Conservation (phyloP, 1,140 invertebrate species). For the Paracyclopina nana region DNA sequence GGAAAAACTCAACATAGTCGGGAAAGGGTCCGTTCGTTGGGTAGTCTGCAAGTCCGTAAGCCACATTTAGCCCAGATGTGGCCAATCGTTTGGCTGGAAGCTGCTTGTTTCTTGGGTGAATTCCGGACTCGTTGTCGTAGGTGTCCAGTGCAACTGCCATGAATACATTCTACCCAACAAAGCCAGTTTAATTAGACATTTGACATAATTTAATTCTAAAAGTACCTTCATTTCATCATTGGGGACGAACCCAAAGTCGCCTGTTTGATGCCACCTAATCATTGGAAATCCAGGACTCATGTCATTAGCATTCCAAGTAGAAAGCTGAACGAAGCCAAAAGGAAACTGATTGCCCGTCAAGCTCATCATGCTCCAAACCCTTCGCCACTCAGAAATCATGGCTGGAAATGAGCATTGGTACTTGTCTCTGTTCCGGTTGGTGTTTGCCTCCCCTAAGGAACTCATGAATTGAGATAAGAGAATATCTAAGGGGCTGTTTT, state of each 20-base stretch:
- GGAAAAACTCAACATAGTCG: neutral
- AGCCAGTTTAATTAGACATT: no score
- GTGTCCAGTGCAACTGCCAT: conserved; percentile 11
- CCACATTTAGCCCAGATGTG: neutral
- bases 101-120: conserved; percentile 9
- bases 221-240: neutral
- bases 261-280: conserved; percentile 12
- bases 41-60: neutral
- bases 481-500: neutral
- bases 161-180: conserved; percentile 13
- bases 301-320: neutral
- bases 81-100: neutral
- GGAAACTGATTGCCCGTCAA: neutral
- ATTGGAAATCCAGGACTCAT: neutral
- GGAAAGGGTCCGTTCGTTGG: neutral
- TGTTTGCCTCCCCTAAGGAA: neutral
- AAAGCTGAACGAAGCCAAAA: conserved; percentile 13
- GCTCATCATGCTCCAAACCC: neutral
- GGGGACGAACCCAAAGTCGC: conserved; percentile 2
- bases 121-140: conserved; percentile 6
- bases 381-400: conserved; percentile 6
- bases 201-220: no score
- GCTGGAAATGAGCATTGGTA: conserved; percentile 12
- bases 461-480: neutral
- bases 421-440: neutral